Conservation (phyloP, 2,797 vertebrate species). For the Aerospiza tachiro region DNA sequence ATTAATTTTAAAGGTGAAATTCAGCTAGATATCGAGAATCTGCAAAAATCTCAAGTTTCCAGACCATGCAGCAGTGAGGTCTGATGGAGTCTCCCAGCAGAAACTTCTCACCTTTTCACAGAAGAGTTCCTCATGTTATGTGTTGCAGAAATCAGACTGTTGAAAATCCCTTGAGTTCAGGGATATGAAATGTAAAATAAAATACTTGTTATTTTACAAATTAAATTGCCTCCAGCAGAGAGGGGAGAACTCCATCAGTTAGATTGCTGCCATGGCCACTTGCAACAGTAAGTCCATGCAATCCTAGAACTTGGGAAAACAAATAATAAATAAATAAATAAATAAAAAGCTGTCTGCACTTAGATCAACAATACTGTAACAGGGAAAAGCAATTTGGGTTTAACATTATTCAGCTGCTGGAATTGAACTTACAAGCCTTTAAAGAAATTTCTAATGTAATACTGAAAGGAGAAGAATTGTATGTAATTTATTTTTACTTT, state of each 20-base stretch:
- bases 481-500: not conserved
- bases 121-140: not conserved
- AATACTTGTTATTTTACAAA: not conserved
- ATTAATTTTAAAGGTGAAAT: not conserved
- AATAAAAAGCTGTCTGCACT: not conserved
- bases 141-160: not conserved
- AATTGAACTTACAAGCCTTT: not conserved
- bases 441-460: not conserved
- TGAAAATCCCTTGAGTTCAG: not conserved
- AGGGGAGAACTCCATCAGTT: not conserved
- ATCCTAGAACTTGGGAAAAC: not conserved
- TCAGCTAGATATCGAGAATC: not conserved
- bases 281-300: not conserved
- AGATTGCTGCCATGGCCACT: not conserved
- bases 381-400: not conserved
- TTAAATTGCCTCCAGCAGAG: not conserved
- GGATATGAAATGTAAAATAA: not conserved
- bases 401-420: not conserved
- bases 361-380: not conserved
- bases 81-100: not conserved
- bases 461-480: not conserved
- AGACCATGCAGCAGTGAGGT: not conserved
- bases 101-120: not conserved
- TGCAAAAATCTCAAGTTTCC: not conserved
- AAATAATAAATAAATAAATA: not conserved